phyloP scores from a whole-genome alignment of 2,888 invertebrate species.

The Liposcelis brunnea region DNA sequence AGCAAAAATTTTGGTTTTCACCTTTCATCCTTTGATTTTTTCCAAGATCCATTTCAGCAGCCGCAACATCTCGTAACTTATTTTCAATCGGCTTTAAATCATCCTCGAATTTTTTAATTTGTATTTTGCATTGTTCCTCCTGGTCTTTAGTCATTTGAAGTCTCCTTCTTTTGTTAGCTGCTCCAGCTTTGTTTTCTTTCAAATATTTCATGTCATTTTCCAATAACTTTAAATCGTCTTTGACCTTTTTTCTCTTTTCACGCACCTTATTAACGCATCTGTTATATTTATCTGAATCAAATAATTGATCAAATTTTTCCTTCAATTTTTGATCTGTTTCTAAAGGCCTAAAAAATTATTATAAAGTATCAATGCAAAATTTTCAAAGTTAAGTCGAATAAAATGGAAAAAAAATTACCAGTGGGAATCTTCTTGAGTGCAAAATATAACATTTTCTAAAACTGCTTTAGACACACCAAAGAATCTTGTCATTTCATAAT shows the following conservation, averaged over 20 bases:
- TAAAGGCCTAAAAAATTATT: constrained; percentile 46
- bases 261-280: constrained; percentile 65
- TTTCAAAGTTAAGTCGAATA: not conserved
- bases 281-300: constrained; percentile 84
- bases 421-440: constrained; percentile 94
- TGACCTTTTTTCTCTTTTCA: constrained; percentile 41
- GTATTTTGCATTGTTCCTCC: constrained; percentile 33
- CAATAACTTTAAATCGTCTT: constrained; percentile 15
- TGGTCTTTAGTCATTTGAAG: constrained; percentile 29
- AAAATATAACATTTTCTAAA: constrained; percentile 91
- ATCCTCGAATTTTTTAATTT: constrained; percentile 27
- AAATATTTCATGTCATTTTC: constrained; percentile 23
- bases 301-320: constrained; percentile 93
- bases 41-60: too few relatives aligned
- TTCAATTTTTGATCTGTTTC: constrained; percentile 88
- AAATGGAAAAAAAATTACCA: constrained; percentile 35
- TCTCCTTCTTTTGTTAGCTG: constrained; percentile 27
- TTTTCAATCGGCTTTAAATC: constrained; percentile 31
- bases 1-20: too few relatives aligned
- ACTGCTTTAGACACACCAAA: constrained; percentile 88
- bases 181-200: constrained; percentile 31
- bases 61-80: too few relatives aligned
- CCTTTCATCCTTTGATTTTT: too few relatives aligned
- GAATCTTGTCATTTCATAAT: constrained; percentile 46
- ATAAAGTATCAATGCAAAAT: not conserved